Evolutionary conservation across 2,888 invertebrate species (phyloP).

Genomic region (Ecliptopera silaceata): DNA sequence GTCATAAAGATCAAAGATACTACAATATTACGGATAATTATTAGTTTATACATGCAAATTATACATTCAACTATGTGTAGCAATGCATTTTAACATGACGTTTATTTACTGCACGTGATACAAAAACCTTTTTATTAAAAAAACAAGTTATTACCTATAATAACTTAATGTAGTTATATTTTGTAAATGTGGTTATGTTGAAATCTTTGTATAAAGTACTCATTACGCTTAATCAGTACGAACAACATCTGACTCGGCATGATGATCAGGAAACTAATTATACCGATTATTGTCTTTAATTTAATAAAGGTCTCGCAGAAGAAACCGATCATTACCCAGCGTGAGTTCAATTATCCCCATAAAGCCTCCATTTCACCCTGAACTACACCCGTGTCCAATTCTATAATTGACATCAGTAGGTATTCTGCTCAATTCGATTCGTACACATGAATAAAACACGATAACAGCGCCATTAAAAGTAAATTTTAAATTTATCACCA

Average conservation of each 20-base stretch:
- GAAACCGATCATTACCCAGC: constrained; percentile 13
- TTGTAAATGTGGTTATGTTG: too few species aligned
- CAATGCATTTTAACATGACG: too few species aligned
- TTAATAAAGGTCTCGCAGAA: constrained; percentile 18
- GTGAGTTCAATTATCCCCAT: constrained; percentile 18
- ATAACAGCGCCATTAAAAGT: constrained; percentile 30
- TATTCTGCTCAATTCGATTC: constrained; percentile 32
- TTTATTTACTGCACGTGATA: too few species aligned
- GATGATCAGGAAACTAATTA: constrained; percentile 15
- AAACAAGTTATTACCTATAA: too few species aligned
- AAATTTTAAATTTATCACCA: constrained; percentile 35
- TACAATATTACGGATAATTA: not conserved
- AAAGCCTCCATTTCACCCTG: constrained; percentile 20
- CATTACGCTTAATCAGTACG: not conserved
- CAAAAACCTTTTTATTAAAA: too few species aligned
- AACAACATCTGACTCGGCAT: not conserved
- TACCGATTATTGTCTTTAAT: constrained; percentile 12
- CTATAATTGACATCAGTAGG: constrained; percentile 28
- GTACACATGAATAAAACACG: constrained; percentile 25
- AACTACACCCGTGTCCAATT: constrained; percentile 33
- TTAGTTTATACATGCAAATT: not conserved
- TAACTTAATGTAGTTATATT: too few species aligned
- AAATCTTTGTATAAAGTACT: not conserved
- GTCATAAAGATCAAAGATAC: constrained; percentile 29
- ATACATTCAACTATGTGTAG: too few species aligned